Base-by-base conservation (phyloP, 2,113 vertebrate genomes). In the Lota lota region DNA sequence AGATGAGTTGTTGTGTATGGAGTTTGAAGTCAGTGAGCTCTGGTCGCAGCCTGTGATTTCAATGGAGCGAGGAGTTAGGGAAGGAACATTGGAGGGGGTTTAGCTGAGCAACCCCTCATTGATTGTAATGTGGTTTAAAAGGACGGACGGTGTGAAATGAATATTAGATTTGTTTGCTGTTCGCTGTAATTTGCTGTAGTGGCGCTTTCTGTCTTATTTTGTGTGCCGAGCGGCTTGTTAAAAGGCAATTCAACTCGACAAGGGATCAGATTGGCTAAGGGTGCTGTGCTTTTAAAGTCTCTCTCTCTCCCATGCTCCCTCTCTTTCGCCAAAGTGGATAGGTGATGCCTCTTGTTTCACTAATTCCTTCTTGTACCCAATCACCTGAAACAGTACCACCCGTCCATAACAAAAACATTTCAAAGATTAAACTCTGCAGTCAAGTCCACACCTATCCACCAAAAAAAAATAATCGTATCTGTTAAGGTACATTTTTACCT, bases 131-230 rank as follows among this genome's bases (percentile, higher is more conserved):
- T 54, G 68, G 57, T 69, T 80, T 72, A 51, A 84, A 76, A 47
- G 82, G 40, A 76, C 63, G 2, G 54, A 64, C 80, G 84, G 66
- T 77, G 84, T 82, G 80, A 82, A 84, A 77, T 72, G 66, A 81
- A 81, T 74, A 72, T 81, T 72, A 78, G 74, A 83, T 83, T 78
- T 84, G 84, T 77, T 53, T 74, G 71, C 40, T 18, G 40, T 78
- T 82, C 21, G 63, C 63, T 79, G 69, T 76, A 68, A 77, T 82
- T 76, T 68, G 65, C 81, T 63, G 69, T 0, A 63, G 12, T 10
- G 69, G 19, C 24, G 33, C n/a, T 12, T 53, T 69, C 60, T 6
- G 56, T 73, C 75, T 74, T 19, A 68, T 86, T 72, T 33, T 54
- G 70, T 66, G 63, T 22, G 6, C 68, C 69, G 51, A 2, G 17